These are phyloP conservation scores for Chiroxiphia lanceolata DNA, from an alignment of 2,797 vertebrate genomes.

Conservation along the genomic window DNA sequence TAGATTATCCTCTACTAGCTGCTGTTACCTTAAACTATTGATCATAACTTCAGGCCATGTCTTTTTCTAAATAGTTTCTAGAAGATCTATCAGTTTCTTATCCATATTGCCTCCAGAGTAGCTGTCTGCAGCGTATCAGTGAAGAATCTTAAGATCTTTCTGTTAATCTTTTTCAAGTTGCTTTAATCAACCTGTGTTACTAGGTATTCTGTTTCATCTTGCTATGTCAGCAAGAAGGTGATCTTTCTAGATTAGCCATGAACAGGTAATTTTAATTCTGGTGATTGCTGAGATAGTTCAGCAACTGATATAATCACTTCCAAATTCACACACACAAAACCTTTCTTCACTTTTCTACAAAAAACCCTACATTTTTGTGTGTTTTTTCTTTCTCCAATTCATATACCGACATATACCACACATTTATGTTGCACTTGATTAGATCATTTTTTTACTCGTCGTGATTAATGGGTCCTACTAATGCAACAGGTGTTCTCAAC, in stretches of 20 bases:
- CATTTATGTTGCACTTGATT: not conserved
- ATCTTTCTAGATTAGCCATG: not conserved
- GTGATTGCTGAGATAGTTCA: not conserved
- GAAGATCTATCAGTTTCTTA: not conserved
- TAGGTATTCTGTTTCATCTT: not conserved
- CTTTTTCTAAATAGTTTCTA: not conserved
- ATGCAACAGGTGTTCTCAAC: not conserved
- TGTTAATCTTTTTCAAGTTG: not conserved
- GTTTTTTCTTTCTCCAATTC: not conserved
- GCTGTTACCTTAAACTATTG: not conserved
- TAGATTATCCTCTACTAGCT: not conserved
- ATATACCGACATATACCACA: not conserved
- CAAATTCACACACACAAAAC: not conserved
- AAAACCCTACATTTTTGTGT: fast-evolving
- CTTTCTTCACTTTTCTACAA: not conserved
- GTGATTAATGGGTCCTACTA: not conserved
- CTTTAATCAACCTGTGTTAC: not conserved
- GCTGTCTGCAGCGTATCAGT: not conserved
- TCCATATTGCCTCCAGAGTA: not conserved
- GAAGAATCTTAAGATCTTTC: not conserved
- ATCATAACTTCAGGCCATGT: not conserved
- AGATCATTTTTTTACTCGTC: not conserved
- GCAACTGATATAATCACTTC: not conserved
- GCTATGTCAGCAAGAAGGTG: not conserved
- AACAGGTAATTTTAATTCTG: not conserved